Conservation (phyloP, 2,113 vertebrate species). For the Promerops cafer region DNA sequence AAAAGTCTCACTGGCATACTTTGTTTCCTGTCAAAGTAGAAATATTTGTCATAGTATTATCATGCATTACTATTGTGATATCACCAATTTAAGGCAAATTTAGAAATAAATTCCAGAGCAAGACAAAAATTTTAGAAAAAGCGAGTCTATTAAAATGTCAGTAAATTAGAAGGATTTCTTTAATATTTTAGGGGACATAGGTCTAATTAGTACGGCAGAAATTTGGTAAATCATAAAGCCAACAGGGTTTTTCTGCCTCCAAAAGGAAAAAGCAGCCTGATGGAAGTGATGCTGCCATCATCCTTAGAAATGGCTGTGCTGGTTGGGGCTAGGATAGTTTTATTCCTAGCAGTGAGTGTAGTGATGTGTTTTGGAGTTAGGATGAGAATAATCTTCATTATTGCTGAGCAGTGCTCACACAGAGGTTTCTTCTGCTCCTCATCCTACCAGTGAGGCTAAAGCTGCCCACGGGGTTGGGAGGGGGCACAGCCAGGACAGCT, state of each 20-base stretch:
- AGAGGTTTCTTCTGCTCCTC: not conserved
- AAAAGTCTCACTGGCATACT: not conserved
- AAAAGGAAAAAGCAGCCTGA: not conserved
- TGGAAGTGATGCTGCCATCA: not conserved
- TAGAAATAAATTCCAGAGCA: not conserved
- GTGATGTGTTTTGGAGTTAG: accelerated
- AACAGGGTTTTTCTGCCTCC: not conserved
- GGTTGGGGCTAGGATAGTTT: not conserved
- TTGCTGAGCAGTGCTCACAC: not conserved
- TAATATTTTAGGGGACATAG: not conserved
- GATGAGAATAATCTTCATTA: not conserved
- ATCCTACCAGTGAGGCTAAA: not conserved
- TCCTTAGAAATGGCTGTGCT: not conserved
- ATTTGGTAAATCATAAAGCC: not conserved
- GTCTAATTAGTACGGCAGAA: not conserved
- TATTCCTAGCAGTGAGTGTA: not conserved
- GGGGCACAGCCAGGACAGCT: not conserved
- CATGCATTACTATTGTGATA: not conserved
- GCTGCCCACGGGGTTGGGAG: accelerated
- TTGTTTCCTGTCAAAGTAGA: not conserved
- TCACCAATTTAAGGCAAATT: not conserved
- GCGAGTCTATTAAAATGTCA: not conserved
- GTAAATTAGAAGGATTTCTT: not conserved
- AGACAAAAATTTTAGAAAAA: not conserved
- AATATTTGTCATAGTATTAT: not conserved